A percentile compares a stretch with the other conserved stretches of the same genome.
Evolutionary conservation across 2,113 vertebrate genomes (phyloP).

Genomic region (Indicator indicator): DNA sequence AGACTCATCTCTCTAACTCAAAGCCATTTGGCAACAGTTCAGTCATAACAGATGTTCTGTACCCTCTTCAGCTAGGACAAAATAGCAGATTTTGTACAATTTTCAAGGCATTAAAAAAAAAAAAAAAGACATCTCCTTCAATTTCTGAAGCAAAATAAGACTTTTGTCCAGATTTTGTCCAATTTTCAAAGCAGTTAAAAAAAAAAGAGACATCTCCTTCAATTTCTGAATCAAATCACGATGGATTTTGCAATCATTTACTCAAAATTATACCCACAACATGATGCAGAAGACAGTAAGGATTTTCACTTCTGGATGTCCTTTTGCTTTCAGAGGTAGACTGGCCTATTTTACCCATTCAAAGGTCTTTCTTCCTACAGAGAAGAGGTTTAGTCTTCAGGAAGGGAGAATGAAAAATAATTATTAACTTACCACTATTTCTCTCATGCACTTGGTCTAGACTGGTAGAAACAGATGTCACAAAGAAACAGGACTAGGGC

Average conservation of each 20-base stretch:
- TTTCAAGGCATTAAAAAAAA: not conserved
- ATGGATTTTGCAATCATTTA: not conserved
- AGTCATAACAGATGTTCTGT: not conserved
- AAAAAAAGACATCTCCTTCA: not conserved
- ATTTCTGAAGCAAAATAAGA: not conserved
- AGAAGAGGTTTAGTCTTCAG: not conserved
- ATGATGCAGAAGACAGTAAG: not conserved
- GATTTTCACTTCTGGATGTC: not conserved
- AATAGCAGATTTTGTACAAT: conserved; percentile 4
- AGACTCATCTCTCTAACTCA: not conserved
- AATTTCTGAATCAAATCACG: not conserved
- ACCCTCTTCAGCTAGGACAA: not conserved
- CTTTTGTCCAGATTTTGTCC: conserved; percentile 23
- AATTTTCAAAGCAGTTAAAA: not conserved
- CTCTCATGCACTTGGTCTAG: not conserved
- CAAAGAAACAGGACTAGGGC: not conserved
- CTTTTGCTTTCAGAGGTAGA: not conserved
- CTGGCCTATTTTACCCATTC: not conserved
- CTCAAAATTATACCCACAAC: not conserved
- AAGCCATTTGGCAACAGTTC: not conserved
- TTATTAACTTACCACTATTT: not conserved
- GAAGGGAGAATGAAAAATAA: not conserved
- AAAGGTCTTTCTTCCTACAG: not conserved
- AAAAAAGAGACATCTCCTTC: not conserved
- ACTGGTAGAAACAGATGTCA: not conserved